Conservation (phyloP, 1,140 invertebrate species). For the Spodoptera litura region DNA sequence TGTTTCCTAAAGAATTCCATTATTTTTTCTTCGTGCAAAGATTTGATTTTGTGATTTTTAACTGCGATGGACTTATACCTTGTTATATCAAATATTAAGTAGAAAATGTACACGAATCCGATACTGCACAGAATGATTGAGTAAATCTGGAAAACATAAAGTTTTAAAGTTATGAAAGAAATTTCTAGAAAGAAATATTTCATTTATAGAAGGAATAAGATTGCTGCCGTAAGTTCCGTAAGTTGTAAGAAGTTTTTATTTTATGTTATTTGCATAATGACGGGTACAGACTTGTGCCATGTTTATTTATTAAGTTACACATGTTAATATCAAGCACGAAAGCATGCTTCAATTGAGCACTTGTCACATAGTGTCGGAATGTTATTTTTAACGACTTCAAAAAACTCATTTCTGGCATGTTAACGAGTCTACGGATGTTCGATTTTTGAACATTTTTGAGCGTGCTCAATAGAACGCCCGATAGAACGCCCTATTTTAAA, state of each 20-base stretch:
- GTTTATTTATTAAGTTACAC: too few relatives aligned
- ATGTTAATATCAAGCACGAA: too few relatives aligned
- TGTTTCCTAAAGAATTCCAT: slow-evolving; percentile 77
- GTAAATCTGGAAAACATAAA: slow-evolving; percentile 85
- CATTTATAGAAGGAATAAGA: background rate
- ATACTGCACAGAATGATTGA: slow-evolving; percentile 87
- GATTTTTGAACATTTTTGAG: too few relatives aligned
- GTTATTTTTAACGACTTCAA: too few relatives aligned
- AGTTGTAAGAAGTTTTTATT: slow-evolving; percentile 1
- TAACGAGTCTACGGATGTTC: too few relatives aligned
- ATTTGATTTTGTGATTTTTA: slow-evolving; percentile 82
- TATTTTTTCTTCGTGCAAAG: slow-evolving; percentile 72
- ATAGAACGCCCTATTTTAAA: too few relatives aligned
- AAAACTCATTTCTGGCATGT: too few relatives aligned
- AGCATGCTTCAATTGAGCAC: too few relatives aligned
- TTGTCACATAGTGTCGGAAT: too few relatives aligned
- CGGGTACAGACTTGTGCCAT: background rate
- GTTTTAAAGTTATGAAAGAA: slow-evolving; percentile 1
- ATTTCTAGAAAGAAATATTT: background rate
- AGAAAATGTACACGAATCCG: slow-evolving; percentile 88
- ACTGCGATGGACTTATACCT: slow-evolving; percentile 85
- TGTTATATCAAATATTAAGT: slow-evolving; percentile 88
- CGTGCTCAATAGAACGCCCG: too few relatives aligned
- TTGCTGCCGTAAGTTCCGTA: background rate
- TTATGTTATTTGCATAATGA: background rate